These are phyloP conservation scores for Actenoides lindsayi DNA, from an alignment of 2,113 vertebrate species.

Conservation along the genomic window DNA sequence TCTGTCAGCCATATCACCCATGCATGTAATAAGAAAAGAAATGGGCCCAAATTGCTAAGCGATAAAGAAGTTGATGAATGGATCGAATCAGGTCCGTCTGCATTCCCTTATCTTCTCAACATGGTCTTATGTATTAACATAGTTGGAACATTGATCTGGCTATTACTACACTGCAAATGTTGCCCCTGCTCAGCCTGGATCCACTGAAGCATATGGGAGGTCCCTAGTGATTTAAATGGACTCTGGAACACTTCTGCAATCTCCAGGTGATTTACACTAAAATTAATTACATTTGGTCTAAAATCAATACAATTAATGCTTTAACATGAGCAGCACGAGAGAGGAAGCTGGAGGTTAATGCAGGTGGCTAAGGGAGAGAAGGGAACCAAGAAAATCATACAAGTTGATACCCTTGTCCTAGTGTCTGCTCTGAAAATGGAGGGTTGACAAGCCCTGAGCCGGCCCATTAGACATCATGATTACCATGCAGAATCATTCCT, in stretches of 20 bases:
- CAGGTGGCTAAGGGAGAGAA: neutral
- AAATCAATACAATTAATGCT: conserved; percentile 3
- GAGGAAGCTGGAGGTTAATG: neutral
- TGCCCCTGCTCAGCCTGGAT: neutral
- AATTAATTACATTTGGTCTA: conserved; percentile 6
- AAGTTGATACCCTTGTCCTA: neutral
- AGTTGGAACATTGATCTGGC: neutral
- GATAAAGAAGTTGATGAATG: neutral
- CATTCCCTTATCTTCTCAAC: neutral
- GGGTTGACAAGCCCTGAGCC: neutral
- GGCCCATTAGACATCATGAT: neutral
- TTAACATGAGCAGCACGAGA: neutral
- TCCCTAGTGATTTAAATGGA: neutral
- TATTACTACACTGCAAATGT: neutral
- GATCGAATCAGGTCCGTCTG: neutral
- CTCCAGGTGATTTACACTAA: neutral
- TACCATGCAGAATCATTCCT: neutral
- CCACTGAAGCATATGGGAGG: neutral
- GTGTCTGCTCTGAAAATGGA: neutral
- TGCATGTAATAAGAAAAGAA: neutral
- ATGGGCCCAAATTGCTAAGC: neutral
- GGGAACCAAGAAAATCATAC: neutral
- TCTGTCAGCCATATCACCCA: neutral
- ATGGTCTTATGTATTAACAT: neutral
- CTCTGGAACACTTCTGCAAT: neutral